Percentiles rank a stretch among this genome's conserved stretches.
These are phyloP conservation scores for Noturus placidus DNA, from an alignment of 2,113 vertebrate genomes.

Conservation along the genomic window DNA sequence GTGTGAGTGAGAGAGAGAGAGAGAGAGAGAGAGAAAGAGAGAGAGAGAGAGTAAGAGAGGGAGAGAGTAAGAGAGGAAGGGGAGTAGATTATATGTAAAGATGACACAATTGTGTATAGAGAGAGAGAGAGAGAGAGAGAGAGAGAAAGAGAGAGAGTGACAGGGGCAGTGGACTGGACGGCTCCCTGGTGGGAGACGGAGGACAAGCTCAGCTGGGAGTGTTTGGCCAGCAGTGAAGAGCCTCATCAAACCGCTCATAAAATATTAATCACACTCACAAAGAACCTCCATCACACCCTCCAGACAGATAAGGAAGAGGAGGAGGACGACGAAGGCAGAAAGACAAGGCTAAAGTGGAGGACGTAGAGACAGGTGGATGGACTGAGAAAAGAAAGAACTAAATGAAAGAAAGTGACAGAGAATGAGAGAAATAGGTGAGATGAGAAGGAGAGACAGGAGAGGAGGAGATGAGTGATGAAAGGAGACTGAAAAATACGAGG, in stretches of 20 bases:
- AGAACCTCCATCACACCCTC: slow-evolving; percentile 2
- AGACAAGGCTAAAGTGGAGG: background rate
- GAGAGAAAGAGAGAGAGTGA: background rate
- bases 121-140: background rate
- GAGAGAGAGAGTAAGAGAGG: too few relatives aligned
- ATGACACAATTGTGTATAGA: background rate
- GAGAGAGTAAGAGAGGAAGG: too few relatives aligned
- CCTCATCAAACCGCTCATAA: slow-evolving; percentile 37
- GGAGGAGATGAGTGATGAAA: slow-evolving; percentile 9
- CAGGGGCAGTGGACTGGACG: slow-evolving; percentile 24
- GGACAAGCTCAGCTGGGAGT: slow-evolving; percentile 32
- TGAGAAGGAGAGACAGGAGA: background rate
- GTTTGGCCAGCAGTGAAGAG: slow-evolving; percentile 38
- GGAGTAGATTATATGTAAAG: background rate
- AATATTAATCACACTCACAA: slow-evolving; percentile 32
- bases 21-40: background rate
- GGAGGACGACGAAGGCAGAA: background rate
- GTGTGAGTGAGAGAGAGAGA: background rate
- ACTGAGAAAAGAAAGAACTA: background rate
- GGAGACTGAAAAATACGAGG: background rate
- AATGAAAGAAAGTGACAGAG: background rate
- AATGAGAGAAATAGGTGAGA: background rate
- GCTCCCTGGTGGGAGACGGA: slow-evolving; percentile 24
- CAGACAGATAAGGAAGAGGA: slow-evolving; percentile 15
- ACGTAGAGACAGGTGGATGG: background rate